These are phyloP conservation scores for Chroicocephalus ridibundus DNA, from an alignment of 2,113 vertebrate species.

Conservation along the genomic window DNA sequence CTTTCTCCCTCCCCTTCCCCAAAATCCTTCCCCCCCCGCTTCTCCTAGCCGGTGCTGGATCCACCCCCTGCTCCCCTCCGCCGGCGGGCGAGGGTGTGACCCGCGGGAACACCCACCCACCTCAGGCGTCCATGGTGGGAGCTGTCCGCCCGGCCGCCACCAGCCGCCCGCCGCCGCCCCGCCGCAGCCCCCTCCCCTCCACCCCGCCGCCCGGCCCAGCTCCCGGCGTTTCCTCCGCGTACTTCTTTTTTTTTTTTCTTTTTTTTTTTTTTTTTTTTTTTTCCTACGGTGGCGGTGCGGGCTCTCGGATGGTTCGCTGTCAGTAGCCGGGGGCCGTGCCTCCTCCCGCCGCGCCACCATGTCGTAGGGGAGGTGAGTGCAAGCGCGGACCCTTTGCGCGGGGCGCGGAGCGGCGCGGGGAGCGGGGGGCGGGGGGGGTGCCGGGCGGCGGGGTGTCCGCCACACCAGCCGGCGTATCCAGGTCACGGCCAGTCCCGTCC, in stretches of 20 bases:
- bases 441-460: neutral
- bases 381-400: conserved; percentile 33
- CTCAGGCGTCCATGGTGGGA: conserved; percentile 22
- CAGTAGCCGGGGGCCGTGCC: conserved; percentile 47
- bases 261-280: no score
- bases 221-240: no score
- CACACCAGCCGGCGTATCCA: conserved; percentile 23
- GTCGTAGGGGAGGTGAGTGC: conserved; percentile 79
- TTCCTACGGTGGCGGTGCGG: neutral
- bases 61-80: no score
- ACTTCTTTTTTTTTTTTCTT: no score
- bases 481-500: conserved; percentile 45
- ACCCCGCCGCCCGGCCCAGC: no score
- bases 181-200: no score
- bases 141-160: conserved; percentile 5
- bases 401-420: neutral
- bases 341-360: conserved; percentile 68
- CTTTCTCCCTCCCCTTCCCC: no score
- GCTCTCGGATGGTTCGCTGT: conserved; percentile 34
- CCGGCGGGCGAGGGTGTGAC: conserved; percentile 39
- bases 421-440: neutral
- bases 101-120: conserved; percentile 25
- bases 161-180: no score
- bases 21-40: neutral
- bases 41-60: no score